A percentile compares a stretch with the other conserved stretches of the same genome.
phyloP scores from a whole-genome alignment of 1,140 invertebrate genomes.

The Rhagoletis pomonella region DNA sequence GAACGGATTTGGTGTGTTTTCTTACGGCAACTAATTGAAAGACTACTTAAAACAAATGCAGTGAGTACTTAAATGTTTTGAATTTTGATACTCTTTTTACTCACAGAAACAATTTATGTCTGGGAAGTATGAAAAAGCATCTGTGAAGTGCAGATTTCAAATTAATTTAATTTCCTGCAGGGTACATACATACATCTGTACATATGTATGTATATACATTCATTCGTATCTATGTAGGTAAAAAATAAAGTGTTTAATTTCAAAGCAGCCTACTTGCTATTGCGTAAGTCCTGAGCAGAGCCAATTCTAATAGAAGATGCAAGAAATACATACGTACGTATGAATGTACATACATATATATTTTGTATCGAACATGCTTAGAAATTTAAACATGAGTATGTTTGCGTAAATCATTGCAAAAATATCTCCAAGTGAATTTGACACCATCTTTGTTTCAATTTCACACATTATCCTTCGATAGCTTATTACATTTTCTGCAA shows the following conservation, averaged over 20 bases:
- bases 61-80: no score
- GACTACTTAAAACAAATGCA: no score
- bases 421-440: constrained; percentile 1
- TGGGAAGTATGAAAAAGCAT: no score
- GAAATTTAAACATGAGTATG: neutral
- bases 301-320: neutral
- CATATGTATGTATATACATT: neutral
- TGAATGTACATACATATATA: neutral
- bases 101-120: no score
- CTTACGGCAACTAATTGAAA: no score
- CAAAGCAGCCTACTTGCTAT: neutral
- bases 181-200: neutral
- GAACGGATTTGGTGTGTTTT: no score
- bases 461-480: neutral
- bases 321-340: neutral
- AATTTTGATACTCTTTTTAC: no score
- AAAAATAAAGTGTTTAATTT: constrained; percentile 11
- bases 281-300: neutral
- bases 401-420: constrained; percentile 3
- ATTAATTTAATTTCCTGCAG: no score
- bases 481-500: neutral
- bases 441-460: constrained; percentile 46
- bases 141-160: no score
- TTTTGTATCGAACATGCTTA: neutral
- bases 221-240: no score